These are phyloP conservation scores for Agrotis segetum DNA, from an alignment of 2,888 invertebrate genomes.

Conservation along the genomic window DNA sequence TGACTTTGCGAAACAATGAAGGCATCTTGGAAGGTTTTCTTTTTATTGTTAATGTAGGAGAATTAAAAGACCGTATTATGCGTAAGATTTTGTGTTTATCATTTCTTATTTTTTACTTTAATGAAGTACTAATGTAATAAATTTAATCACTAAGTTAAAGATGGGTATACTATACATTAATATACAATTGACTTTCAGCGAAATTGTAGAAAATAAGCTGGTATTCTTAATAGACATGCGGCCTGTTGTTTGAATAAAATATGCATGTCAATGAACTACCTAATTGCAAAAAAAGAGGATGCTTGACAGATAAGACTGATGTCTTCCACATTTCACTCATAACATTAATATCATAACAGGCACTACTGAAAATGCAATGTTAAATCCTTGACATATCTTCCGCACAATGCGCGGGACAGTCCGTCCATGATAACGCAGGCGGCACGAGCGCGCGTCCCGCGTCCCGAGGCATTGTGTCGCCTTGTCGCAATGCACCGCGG, in stretches of 20 bases:
- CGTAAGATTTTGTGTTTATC: not conserved
- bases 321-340: not conserved
- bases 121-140: too few species aligned
- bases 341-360: constrained; percentile 12
- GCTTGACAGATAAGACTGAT: too few species aligned
- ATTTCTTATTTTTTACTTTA: not conserved
- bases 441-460: not conserved
- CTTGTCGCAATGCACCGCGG: constrained; percentile 43
- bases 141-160: too few species aligned
- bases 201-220: too few species aligned
- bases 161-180: too few species aligned
- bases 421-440: constrained; percentile 46
- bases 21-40: not conserved
- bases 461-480: constrained; percentile 52
- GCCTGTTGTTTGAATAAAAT: too few species aligned
- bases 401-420: constrained; percentile 44
- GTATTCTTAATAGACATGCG: too few species aligned
- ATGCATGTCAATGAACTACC: too few species aligned
- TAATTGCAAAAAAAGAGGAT: too few species aligned
- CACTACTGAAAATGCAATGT: constrained; percentile 29
- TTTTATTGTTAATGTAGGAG: not conserved
- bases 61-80: not conserved
- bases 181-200: too few species aligned
- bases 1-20: constrained; percentile 12
- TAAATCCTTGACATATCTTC: constrained; percentile 53